Evolutionary conservation across 2,888 invertebrate species (phyloP).

Genomic region (Drepanosiphum platanoidis): DNA sequence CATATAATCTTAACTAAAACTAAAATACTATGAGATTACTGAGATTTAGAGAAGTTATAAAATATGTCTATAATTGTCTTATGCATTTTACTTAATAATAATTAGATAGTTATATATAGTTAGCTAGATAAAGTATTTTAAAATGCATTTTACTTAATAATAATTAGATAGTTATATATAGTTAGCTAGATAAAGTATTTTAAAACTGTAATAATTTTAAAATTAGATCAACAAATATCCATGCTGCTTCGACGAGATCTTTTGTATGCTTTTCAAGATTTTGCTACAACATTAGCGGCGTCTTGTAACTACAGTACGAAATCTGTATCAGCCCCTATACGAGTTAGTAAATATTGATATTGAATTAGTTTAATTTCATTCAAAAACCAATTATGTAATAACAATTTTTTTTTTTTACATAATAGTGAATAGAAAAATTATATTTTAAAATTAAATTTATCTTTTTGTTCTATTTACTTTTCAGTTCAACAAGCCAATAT

Average conservation of each 20-base stretch:
- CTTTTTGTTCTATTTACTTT: conserved; percentile 63
- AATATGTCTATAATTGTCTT: background rate
- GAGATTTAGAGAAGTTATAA: background rate
- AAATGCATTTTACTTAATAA: too few species aligned
- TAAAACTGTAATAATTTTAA: background rate
- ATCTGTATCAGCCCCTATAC: conserved; percentile 73
- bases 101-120: too few species aligned
- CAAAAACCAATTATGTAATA: background rate
- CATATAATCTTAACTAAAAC: background rate
- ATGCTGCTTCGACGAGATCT: conserved; percentile 80
- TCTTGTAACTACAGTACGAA: conserved; percentile 76
- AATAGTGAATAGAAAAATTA: background rate
- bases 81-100: too few species aligned
- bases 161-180: too few species aligned
- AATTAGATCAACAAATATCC: conserved; percentile 88
- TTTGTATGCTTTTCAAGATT: conserved; percentile 77
- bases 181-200: background rate
- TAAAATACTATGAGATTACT: background rate
- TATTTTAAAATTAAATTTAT: background rate
- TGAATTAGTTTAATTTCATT: background rate
- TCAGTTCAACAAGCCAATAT: conserved; percentile 78
- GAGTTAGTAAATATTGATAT: conserved; percentile 62
- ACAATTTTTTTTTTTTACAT: background rate
- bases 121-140: conserved; percentile 1
- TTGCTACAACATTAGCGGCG: conserved; percentile 74